Evolutionary conservation across 2,113 vertebrate genomes (phyloP), one percentile per base, ranked within the genome.

Genomic region (Bufo gargarizans): DNA sequence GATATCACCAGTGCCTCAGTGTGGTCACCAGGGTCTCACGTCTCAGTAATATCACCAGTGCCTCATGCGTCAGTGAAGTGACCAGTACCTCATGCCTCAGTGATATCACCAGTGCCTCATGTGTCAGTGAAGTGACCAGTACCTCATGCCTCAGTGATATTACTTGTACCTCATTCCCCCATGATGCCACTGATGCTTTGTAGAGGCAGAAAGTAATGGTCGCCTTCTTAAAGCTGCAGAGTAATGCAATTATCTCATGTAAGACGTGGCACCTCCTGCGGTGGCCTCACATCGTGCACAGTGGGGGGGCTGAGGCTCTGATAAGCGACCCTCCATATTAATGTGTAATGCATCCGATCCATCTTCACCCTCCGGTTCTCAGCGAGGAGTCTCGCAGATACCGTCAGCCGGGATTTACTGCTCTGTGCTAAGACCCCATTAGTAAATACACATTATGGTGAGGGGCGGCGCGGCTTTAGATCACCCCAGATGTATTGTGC

Each of bases 371-470:
- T 56, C 53, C 12, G 55, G 13, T 43, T 58, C 78, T 2, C 65
- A 65, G 65, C 22, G 47, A 84, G 49, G 65, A 16, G 43, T 67
- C 61, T 16, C n/a, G 4, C 14, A n/a, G 19, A 47, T n/a, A 84
- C 22, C 49, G 63, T 84, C 82, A 71, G 65, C 20, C 9, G 22
- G 8, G 82, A 84, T 84, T 84, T 45, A 55, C 61, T 20, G 63
- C 61, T 49, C 80, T 82, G 59, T 45, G 59, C 45, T 22, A 22
- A 83, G 63, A 83, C 81, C 82, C 67, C 82, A 72, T 72, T 84
- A 84, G 82, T 72, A 84, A 72, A 72, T 71, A 33, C 67, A 58
- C 67, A 58, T 84, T 84, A 56, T 50, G 19, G 19, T 45, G 9
- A 63, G 12, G 45, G 49, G 17, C 19, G 45, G 58, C 12, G 59